These are phyloP conservation scores for Chaetophractus vellerosus DNA, from an alignment of 2,797 vertebrate genomes.

Conservation along the genomic window DNA sequence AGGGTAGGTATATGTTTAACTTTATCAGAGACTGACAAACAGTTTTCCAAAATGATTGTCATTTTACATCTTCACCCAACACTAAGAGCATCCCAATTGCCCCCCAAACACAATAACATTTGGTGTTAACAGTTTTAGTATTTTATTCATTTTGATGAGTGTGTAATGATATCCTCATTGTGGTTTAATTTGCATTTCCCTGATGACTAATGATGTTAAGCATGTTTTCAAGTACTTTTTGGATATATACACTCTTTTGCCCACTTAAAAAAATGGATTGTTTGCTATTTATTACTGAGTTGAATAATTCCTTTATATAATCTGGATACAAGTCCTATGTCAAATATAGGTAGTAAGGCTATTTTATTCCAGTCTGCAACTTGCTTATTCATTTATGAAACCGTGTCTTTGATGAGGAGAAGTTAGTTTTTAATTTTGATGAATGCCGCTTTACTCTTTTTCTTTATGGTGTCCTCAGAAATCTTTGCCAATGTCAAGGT, in stretches of 20 bases:
- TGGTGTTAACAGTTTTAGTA: no score
- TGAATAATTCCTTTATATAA: background rate
- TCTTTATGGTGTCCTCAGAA: background rate
- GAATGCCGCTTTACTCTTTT: background rate
- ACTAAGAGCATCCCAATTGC: no score
- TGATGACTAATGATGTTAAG: background rate
- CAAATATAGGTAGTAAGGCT: background rate
- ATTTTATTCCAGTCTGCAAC: background rate
- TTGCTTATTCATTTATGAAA: background rate
- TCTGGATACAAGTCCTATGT: background rate
- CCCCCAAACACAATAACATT: no score
- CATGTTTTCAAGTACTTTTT: background rate
- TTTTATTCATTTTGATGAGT: background rate
- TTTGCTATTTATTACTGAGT: background rate
- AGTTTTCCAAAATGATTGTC: no score
- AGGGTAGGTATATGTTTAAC: no score
- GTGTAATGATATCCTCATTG: background rate
- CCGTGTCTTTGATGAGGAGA: background rate
- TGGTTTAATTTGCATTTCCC: background rate
- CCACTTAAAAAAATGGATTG: background rate
- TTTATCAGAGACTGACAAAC: no score
- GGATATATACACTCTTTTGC: no score
- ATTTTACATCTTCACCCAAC: no score
- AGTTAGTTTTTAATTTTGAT: background rate
- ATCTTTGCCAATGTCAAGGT: background rate